Percentiles rank a stretch among this genome's conserved stretches.
Conservation (phyloP, 2,113 vertebrate genomes). For the Alces alces region DNA sequence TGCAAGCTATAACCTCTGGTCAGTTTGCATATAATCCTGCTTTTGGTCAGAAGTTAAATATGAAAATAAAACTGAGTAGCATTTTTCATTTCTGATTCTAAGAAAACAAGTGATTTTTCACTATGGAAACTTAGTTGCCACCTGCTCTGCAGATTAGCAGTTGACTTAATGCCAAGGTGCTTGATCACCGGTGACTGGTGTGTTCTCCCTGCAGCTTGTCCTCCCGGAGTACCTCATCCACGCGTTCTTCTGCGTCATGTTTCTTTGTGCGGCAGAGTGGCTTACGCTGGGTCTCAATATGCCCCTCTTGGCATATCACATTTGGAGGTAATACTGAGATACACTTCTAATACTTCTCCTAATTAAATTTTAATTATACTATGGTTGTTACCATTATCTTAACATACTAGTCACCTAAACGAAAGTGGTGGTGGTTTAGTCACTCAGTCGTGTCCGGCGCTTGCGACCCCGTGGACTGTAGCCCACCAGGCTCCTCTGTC, state of each 20-base stretch:
- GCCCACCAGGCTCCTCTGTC: not conserved
- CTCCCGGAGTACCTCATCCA: slow-evolving; percentile 99
- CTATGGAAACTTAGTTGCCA: slow-evolving; percentile 28
- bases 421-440: not conserved
- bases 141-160: not conserved
- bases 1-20: not conserved
- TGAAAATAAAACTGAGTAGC: slow-evolving; percentile 3
- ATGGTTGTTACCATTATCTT: not conserved
- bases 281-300: slow-evolving; percentile 97
- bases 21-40: slow-evolving; percentile 32
- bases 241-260: slow-evolving; percentile 99
- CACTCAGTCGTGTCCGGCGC: not conserved
- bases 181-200: not conserved
- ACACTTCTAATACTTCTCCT: slow-evolving; percentile 15
- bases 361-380: slow-evolving; percentile 12
- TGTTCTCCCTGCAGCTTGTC: slow-evolving; percentile 85
- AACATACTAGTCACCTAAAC: not conserved
- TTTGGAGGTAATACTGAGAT: slow-evolving; percentile 91
- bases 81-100: slow-evolving; percentile 13
- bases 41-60: slow-evolving; percentile 39
- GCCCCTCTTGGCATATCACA: slow-evolving; percentile 96
- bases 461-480: not conserved
- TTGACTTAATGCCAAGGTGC: not conserved
- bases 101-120: slow-evolving; percentile 31
- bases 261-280: slow-evolving; percentile 98